Percentiles rank a stretch among this genome's conserved stretches.
Evolutionary conservation across 2,113 vertebrate genomes (phyloP).

Genomic region (Dendropsophus ebraccatus): DNA sequence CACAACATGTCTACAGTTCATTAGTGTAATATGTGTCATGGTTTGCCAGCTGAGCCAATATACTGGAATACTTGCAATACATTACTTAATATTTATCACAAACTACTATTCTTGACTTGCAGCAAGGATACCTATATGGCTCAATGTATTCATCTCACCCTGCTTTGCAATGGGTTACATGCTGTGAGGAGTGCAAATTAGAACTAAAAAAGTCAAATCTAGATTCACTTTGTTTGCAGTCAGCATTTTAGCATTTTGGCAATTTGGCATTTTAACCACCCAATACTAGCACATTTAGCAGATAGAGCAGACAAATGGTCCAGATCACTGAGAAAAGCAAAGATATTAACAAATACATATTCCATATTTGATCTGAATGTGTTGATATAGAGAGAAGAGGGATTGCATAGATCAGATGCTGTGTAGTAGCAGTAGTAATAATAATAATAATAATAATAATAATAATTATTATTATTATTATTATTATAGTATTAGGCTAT

Average conservation of each 20-base stretch:
- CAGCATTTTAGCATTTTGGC: no score
- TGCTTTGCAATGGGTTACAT: not conserved
- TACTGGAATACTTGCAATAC: not conserved
- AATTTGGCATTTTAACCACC: not conserved
- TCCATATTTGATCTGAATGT: no score
- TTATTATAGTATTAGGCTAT: no score
- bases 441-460: no score
- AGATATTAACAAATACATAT: not conserved
- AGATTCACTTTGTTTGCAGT: not conserved
- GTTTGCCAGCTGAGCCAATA: slow-evolving; percentile 17
- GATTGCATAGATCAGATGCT: no score
- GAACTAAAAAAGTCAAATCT: not conserved
- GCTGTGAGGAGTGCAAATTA: not conserved
- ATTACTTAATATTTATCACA: not conserved
- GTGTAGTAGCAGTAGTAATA: no score
- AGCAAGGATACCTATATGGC: not conserved
- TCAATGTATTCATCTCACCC: not conserved
- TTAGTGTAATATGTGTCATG: slow-evolving; percentile 28
- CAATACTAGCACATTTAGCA: not conserved
- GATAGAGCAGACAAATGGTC: not conserved
- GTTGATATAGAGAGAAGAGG: no score
- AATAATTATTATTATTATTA: no score
- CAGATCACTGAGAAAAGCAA: not conserved
- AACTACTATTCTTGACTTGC: not conserved
- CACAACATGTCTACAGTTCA: slow-evolving; percentile 25